Percentiles rank a stretch among this genome's conserved stretches.
Conservation (phyloP, 2,888 invertebrate genomes). For the Hirtodrosophila cameraria region DNA sequence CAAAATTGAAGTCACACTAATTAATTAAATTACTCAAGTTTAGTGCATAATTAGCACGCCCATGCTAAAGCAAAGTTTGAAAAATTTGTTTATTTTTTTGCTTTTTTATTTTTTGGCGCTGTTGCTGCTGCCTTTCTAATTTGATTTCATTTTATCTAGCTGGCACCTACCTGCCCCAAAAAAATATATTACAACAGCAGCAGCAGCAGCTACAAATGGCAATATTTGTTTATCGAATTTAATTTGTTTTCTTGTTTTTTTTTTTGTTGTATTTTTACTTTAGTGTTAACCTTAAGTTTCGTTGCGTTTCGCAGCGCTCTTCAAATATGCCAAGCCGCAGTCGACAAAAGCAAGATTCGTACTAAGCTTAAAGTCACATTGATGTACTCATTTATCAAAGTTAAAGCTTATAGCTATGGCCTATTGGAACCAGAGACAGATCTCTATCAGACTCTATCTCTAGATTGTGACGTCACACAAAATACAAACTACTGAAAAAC, state of each 20-base stretch:
- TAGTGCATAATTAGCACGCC: conserved; percentile 48
- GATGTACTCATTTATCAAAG: conserved; percentile 77
- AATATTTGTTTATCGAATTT: conserved; percentile 25
- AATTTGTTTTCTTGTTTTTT: conserved; percentile 13
- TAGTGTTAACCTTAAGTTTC: conserved; percentile 61
- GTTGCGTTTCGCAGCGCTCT: conserved; percentile 29
- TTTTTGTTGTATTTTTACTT: not conserved
- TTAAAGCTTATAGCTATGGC: conserved; percentile 18
- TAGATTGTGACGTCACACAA: conserved; percentile 61
- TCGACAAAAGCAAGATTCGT: conserved; percentile 65
- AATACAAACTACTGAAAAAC: conserved; percentile 54
- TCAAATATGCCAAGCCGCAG: conserved; percentile 38
- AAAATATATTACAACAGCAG: conserved; percentile 28
- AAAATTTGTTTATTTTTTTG: conserved; percentile 3
- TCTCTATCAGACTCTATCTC: conserved; percentile 14
- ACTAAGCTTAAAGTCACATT: conserved; percentile 64
- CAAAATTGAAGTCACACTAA: conserved; percentile 38
- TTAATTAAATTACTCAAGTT: conserved; percentile 43
- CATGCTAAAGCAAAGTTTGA: conserved; percentile 5
- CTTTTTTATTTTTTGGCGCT: conserved; percentile 3
- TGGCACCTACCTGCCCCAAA: conserved; percentile 65
- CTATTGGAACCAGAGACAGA: conserved; percentile 17
- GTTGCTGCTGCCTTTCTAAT: conserved; percentile 67
- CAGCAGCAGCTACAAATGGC: conserved; percentile 42
- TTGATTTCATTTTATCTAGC: conserved; percentile 61